A percentile compares a stretch with the other conserved stretches of the same genome.
These are phyloP conservation scores for Parthenolecanium corni DNA, from an alignment of 2,888 invertebrate genomes.

Conservation along the genomic window DNA sequence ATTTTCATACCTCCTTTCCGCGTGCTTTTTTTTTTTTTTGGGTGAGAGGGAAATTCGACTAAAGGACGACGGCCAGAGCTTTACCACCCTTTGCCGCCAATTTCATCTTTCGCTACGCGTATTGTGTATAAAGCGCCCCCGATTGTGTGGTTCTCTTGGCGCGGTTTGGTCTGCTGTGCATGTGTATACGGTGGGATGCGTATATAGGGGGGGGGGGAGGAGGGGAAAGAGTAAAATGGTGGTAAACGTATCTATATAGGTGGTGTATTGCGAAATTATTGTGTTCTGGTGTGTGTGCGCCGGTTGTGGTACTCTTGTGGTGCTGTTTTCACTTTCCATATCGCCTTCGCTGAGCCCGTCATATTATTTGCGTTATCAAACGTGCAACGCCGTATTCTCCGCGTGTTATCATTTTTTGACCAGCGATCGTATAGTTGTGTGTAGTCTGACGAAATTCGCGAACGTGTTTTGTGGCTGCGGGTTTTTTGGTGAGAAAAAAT, in stretches of 20 bases:
- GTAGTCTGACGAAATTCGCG: not conserved
- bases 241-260: constrained; percentile 9
- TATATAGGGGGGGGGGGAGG: too few relatives aligned
- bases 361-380: not conserved
- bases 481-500: too few relatives aligned
- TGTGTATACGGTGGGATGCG: not conserved
- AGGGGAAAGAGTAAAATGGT: too few relatives aligned
- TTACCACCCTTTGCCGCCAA: too few relatives aligned
- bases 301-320: not conserved
- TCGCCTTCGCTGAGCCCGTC: not conserved
- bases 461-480: not conserved
- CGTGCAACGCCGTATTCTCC: not conserved
- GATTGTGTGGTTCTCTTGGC: not conserved
- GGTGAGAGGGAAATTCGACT: not conserved
- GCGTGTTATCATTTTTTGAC: not conserved
- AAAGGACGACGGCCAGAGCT: constrained; percentile 5
- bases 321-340: constrained; percentile 5
- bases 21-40: not conserved
- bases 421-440: not conserved
- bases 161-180: constrained; percentile 5
- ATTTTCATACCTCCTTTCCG: constrained; percentile 10
- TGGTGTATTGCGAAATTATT: not conserved
- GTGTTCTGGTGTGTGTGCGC: not conserved
- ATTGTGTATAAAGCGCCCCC: too few relatives aligned
- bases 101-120: too few relatives aligned